Evolutionary conservation across 2,113 vertebrate genomes (phyloP), one percentile per base, ranked within the genome.

Genomic region (Gallinago jamesoni): DNA sequence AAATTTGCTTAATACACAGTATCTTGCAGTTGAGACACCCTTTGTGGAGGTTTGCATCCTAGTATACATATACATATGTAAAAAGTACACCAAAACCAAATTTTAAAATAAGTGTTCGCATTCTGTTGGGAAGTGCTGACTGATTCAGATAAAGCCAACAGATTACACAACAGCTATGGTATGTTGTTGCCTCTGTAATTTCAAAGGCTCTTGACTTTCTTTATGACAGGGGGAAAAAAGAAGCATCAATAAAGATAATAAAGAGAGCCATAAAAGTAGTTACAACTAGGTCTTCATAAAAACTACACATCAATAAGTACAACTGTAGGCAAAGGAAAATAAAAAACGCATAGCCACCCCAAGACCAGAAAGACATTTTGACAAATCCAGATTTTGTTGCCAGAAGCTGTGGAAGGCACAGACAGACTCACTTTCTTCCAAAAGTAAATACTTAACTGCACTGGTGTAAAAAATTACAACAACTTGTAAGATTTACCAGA

Each of bases 81-180:
- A 73, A 85, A 62, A 53, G 73, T 25, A 75, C 60, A 66, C 20
- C 25, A 35, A 77, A 94, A 93, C 80, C 16, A 85, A 78, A 73
- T 69, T 84, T 84, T 43, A 74, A 92, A 96, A 10, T 93, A 91
- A 94, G 52, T 67, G 64, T 96, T 96, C 41, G 9, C 87, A 73
- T 97, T 97, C 93, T 95, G 68, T 75, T 89, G 62, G 60, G 94
- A 95, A 94, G 90, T 97, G 96, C 94, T 98, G 95, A 97, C 96
- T 95, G 97, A 96, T 91, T 96, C 95, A 97, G 85, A 96, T 94
- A 96, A 97, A 97, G 89, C 81, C 47, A 96, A 73, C 41, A 87
- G 84, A 97, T 98, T 98, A 97, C 96, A 91, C 84, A 96, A 97
- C 59, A 68, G 83, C 88, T 94, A 70, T 94, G 97, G 98, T 95